Percentiles rank a stretch among this genome's conserved stretches.
Conservation (phyloP, 2,888 invertebrate species). For the Protodeltote pygarga region DNA sequence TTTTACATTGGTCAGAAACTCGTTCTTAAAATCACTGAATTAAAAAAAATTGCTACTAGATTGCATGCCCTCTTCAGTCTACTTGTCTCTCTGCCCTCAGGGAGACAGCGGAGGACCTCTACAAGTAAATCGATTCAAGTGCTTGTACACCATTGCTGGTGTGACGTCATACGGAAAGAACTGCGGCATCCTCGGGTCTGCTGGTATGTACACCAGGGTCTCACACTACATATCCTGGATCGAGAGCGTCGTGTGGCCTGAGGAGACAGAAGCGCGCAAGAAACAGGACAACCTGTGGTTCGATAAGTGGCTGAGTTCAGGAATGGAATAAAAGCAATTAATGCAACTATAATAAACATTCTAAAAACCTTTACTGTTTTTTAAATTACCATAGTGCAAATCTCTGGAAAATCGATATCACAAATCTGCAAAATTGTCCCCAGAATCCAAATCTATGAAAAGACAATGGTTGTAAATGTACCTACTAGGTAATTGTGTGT, state of each 20-base stretch:
- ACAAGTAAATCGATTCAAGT: constrained; percentile 52
- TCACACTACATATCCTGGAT: constrained; percentile 87
- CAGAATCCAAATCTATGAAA: no score
- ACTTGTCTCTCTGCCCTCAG: no score
- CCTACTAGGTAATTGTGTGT: no score
- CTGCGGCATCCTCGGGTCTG: constrained; percentile 72
- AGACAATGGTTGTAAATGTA: no score
- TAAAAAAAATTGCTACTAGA: neutral
- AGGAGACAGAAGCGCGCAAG: constrained; percentile 24
- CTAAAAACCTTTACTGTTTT: no score
- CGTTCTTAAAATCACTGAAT: no score
- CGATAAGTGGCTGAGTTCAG: neutral
- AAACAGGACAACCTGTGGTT: neutral
- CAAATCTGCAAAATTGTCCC: no score
- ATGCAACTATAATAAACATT: no score
- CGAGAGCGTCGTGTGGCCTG: constrained; percentile 86
- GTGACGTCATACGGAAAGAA: constrained; percentile 80
- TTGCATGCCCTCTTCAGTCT: no score
- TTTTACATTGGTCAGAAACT: no score
- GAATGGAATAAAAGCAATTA: neutral
- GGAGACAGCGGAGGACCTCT: constrained; percentile 52
- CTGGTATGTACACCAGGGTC: constrained; percentile 88
- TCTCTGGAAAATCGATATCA: no score
- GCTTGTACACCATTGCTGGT: constrained; percentile 82
- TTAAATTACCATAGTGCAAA: no score